Percentiles rank a stretch among this genome's conserved stretches.
These are phyloP conservation scores for Heliconius melpomene DNA, from an alignment of 1,140 invertebrate genomes.

Conservation along the genomic window DNA sequence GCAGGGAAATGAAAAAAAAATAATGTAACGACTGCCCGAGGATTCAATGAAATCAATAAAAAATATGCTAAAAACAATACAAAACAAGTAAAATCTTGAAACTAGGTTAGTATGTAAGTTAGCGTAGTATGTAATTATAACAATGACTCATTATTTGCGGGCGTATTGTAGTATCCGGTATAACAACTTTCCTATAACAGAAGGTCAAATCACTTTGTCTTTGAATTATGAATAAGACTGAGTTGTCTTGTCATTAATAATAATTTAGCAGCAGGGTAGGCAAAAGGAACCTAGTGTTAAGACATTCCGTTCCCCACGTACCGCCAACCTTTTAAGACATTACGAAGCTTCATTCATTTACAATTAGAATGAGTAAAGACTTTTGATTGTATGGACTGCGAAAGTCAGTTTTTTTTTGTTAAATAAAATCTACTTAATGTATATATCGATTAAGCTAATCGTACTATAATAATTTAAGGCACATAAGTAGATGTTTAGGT, in stretches of 20 bases:
- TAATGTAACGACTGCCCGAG: too few relatives aligned
- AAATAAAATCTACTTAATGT: too few relatives aligned
- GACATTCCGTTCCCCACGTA: too few relatives aligned
- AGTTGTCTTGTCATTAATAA: neutral
- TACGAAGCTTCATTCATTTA: too few relatives aligned
- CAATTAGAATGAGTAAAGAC: too few relatives aligned
- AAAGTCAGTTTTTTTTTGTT: too few relatives aligned
- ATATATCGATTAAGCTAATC: too few relatives aligned
- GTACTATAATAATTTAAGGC: too few relatives aligned
- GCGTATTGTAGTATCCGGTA: constrained; percentile 3
- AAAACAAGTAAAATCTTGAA: neutral
- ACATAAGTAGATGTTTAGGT: too few relatives aligned
- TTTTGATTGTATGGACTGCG: too few relatives aligned
- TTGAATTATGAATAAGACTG: neutral
- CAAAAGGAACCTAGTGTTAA: too few relatives aligned
- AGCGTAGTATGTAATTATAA: neutral
- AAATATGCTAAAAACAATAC: neutral
- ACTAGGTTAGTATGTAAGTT: neutral
- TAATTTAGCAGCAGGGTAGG: neutral
- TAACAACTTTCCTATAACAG: constrained; percentile 2
- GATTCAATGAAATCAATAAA: neutral
- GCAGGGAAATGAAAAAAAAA: neutral
- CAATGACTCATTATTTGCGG: neutral
- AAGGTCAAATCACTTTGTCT: constrained; percentile 1
- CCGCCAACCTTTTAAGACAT: too few relatives aligned